These are phyloP conservation scores for Rhombomys opimus DNA, from an alignment of 2,113 vertebrate genomes.

Conservation along the genomic window DNA sequence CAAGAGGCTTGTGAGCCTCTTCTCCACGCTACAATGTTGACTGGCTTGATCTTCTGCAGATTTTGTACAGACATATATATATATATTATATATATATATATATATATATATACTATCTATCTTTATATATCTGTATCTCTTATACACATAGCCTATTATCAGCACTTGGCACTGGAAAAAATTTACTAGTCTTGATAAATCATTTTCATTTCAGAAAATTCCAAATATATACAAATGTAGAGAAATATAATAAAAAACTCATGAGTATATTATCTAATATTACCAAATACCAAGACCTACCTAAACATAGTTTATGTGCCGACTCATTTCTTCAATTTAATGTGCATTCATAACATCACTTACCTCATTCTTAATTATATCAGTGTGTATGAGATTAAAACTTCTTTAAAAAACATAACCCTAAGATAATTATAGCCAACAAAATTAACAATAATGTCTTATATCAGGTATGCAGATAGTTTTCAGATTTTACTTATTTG, in stretches of 20 bases:
- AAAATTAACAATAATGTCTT: not conserved
- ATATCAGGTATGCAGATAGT: not conserved
- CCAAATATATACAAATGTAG: not conserved
- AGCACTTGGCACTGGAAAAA: not conserved
- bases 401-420: not conserved
- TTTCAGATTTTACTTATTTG: not conserved
- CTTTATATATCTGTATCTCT: not conserved
- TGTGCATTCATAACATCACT: not conserved
- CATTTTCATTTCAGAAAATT: slow-evolving; percentile 29
- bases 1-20: no score
- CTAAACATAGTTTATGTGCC: not conserved
- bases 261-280: not conserved
- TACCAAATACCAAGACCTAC: not conserved
- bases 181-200: not conserved
- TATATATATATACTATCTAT: not conserved
- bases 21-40: no score
- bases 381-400: not conserved
- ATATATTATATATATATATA: no score
- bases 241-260: not conserved
- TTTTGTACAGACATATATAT: no score
- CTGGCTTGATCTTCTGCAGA: no score
- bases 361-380: slow-evolving; percentile 7
- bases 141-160: not conserved
- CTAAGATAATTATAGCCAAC: not conserved
- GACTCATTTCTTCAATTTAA: slow-evolving; percentile 16